Evolutionary conservation across 2,888 invertebrate species (phyloP).

Genomic region (Prenolepis imparis): DNA sequence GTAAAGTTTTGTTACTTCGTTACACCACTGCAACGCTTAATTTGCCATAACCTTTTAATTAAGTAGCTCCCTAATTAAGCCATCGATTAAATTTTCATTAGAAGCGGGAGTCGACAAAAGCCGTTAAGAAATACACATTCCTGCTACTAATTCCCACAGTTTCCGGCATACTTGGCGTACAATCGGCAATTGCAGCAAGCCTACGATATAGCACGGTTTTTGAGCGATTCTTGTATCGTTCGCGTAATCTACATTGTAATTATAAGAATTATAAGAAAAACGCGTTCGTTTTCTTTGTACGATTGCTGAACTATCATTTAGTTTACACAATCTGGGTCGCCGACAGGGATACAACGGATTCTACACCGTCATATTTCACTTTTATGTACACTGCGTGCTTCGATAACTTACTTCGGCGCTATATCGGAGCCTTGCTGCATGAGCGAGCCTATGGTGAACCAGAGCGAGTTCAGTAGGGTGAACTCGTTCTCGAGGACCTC

Average conservation of each 20-base stretch:
- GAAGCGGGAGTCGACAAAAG: constrained; percentile 28
- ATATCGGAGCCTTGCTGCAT: constrained; percentile 98
- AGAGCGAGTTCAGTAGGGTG: constrained; percentile 96
- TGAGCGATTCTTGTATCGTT: constrained; percentile 17
- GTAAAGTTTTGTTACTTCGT: constrained; percentile 48
- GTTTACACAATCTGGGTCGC: neutral
- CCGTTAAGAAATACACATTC: constrained; percentile 31
- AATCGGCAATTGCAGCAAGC: constrained; percentile 82
- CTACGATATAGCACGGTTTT: constrained; percentile 83
- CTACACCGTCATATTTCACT: constrained; percentile 1
- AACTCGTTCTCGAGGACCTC: constrained; percentile 96
- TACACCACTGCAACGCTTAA: constrained; percentile 14
- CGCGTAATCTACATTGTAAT: neutral
- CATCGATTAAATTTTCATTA: constrained; percentile 51
- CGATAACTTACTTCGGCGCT: constrained; percentile 93
- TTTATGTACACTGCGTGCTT: constrained; percentile 45
- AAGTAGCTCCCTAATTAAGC: constrained; percentile 43
- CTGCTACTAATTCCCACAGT: constrained; percentile 19
- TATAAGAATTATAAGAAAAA: too few relatives aligned
- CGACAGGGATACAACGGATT: constrained; percentile 1
- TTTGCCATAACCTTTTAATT: constrained; percentile 45
- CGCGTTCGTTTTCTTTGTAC: neutral
- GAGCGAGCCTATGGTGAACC: constrained; percentile 97
- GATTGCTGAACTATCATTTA: neutral
- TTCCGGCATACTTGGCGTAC: constrained; percentile 19